Base-by-base conservation (phyloP, 2,113 vertebrate genomes). In the Reinhardtius hippoglossoides region DNA sequence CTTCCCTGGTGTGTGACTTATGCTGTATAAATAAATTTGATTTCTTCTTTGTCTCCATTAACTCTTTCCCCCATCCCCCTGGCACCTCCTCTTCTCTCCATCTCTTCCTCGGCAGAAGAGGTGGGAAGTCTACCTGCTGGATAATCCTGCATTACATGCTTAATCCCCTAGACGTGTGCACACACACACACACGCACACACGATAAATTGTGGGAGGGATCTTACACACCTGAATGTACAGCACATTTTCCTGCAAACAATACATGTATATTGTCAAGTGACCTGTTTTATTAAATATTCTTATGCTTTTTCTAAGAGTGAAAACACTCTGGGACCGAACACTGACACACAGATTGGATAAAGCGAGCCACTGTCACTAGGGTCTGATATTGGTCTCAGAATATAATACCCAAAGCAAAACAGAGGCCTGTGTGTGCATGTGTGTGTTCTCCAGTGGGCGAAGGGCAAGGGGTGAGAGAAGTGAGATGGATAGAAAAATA, bases 101-200 rank as follows among this genome's bases (percentile, higher is more conserved):
- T 80, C 60, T 80, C 26, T 31, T 78, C 64, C 75, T 68, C 67
- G 1, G 78, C 67, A 82, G 67, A 76, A 86, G 72, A 89, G 81
- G 76, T 83, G 77, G 86, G 80, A 85, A 89, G 80, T 90, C 87
- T 91, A 89, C 85, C 89, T 91, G 81, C 78, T 83, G 89, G 91
- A 91, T 93, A 92, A 93, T 93, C 89, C 91, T 84, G 87, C 87
- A 93, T 93, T 91, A 92, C 91, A 90, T 74, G 75, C 87, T 24
- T 90, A 93, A 92, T 92, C 91, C 87, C 74, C 70, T 80, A 55
- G 71, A 55, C 48, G 64, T 85, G n/a, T n/a, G n/a, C 23, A 48
- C 52, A 23, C 52, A 44, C 37, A 55, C 37, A n/a, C 26, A 24
- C 42, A 48, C 61, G 62, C 57, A 27, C 31, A 18, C 54, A 61